Evolutionary conservation across 2,113 vertebrate species (phyloP).

Genomic region (Cyanoramphus novaezelandiae): DNA sequence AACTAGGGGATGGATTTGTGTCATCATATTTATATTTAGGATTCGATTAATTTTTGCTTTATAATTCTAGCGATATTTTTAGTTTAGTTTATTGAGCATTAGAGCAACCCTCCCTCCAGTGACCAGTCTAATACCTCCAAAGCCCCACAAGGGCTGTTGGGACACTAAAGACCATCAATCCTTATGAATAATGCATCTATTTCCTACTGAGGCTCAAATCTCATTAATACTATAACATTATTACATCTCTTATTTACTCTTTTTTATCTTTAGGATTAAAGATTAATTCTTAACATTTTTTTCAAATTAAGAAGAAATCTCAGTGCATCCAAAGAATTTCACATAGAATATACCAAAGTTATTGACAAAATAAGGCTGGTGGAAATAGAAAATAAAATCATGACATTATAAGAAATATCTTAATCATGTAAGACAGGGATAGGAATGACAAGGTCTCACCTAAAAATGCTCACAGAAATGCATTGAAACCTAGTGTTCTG

Average conservation of each 20-base stretch:
- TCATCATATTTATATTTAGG: slow-evolving; percentile 33
- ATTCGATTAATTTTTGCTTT: slow-evolving; percentile 45
- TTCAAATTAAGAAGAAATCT: slow-evolving; percentile 25
- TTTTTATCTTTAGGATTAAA: slow-evolving; percentile 16
- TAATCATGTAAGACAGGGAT: not conserved
- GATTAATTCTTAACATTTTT: not conserved
- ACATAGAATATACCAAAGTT: not conserved
- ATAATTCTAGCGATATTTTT: not conserved
- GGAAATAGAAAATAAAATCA: not conserved
- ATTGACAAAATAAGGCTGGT: not conserved
- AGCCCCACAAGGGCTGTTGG: slow-evolving; percentile 9
- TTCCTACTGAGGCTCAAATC: slow-evolving; percentile 48
- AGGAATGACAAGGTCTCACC: not conserved
- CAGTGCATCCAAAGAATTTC: not conserved
- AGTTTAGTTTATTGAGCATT: slow-evolving; percentile 26
- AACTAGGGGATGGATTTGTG: slow-evolving; percentile 38
- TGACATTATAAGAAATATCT: not conserved
- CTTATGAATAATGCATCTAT: slow-evolving; percentile 64
- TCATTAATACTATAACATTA: slow-evolving; percentile 55
- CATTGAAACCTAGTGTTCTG: not conserved
- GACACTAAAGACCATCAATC: slow-evolving; percentile 49
- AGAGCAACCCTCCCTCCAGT: slow-evolving; percentile 7
- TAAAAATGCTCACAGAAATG: not conserved
- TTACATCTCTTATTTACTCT: slow-evolving; percentile 50
- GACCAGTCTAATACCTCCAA: slow-evolving; percentile 27